Evolutionary conservation across 2,888 invertebrate species (phyloP), one percentile per base, ranked within the genome.

Genomic region (Acleris emargana): DNA sequence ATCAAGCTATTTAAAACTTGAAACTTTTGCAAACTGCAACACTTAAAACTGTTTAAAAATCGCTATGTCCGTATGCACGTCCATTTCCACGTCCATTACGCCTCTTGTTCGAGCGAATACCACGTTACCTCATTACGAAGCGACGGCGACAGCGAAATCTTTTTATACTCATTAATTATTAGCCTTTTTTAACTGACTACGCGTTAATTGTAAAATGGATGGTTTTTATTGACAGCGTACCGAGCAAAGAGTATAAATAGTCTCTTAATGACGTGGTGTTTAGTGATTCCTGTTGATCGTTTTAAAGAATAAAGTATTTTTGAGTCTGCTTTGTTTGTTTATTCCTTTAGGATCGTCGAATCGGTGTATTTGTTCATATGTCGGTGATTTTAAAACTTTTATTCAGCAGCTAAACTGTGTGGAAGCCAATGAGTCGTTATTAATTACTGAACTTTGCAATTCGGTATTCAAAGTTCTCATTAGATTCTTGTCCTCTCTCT

Each of bases 41-140:
- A 84, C 45, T 77, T 71, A 74, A 74, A 87, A 77, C 82, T 82
- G 83, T 87, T 49, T 49, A 49, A 49, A 49, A 49, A 49, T 11
- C 20, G 9, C 20, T 13, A 3, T 49, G 49, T 18, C 17, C 49
- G 20, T 9, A 18, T 9, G 47, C 13, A 22, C 32, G 38, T 25
- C 25, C 18, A 47, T 17, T 52, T 58, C 47, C 47, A 42, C 25
- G 17, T 43, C 18, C 17, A 17, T 42, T 32, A 20, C n/a, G 32
- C 22, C 42, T 20, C 42, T 38, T 42, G 32, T 45, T 17, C 42
- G 25, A 16, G 51, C 51, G 25, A 25, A 51, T 25, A 22, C 16
- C 18, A 25, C 13, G 25, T 18, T 20, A 49, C 49, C 61, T 17
- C 25, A 28, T 42, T 51, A 25, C 43, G 20, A 4, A 28, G 17